A percentile compares a stretch with the other conserved stretches of the same genome.
Conservation (phyloP, 2,888 invertebrate species). For the Athripsodes cinereus region DNA sequence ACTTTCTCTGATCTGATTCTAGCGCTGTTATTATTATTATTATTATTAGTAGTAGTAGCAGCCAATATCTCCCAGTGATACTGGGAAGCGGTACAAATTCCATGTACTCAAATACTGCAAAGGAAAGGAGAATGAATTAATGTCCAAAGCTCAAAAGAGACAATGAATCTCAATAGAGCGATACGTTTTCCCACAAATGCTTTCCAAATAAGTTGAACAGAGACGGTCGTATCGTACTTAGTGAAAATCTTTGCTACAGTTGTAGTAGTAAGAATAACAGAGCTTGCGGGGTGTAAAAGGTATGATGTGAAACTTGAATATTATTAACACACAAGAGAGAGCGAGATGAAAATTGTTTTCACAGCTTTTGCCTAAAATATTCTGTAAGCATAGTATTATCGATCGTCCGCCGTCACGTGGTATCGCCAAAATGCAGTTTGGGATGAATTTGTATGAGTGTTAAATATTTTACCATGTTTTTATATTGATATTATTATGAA, state of each 20-base stretch:
- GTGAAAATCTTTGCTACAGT: neutral
- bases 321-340: conserved; percentile 5
- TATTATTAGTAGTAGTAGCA: neutral
- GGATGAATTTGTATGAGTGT: conserved; percentile 13
- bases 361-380: conserved; percentile 1
- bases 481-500: too few species aligned
- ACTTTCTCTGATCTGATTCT: too few species aligned
- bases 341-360: conserved; percentile 12
- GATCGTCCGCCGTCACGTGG: conserved; percentile 25
- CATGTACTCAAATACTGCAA: neutral
- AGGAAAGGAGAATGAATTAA: conserved; percentile 5
- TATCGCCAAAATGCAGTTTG: conserved; percentile 18
- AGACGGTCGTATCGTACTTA: conserved; percentile 1
- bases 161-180: neutral
- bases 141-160: neutral
- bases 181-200: neutral
- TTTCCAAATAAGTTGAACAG: neutral
- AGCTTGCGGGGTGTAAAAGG: neutral
- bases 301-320: conserved; percentile 3
- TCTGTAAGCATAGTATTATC: conserved; percentile 22
- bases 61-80: neutral
- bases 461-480: too few species aligned
- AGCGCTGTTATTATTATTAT: neutral
- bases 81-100: neutral
- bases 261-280: neutral